Evolutionary conservation across 2,888 invertebrate genomes (phyloP).

Genomic region (Suillia variegata): DNA sequence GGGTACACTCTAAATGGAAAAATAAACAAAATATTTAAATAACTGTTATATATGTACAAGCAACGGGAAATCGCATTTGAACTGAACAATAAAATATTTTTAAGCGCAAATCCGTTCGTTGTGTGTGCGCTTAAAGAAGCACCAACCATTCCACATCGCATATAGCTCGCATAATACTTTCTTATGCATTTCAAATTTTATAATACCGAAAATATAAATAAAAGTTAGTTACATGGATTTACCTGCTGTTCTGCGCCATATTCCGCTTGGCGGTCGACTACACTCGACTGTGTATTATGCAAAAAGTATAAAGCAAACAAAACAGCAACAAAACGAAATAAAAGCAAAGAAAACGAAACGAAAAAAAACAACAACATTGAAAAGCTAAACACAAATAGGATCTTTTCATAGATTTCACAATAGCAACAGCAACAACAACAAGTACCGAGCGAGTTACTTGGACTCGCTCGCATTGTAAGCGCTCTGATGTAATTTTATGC

Average conservation of each 20-base stretch:
- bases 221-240: neutral
- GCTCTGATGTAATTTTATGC: neutral
- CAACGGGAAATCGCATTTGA: no score
- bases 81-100: no score
- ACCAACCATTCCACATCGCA: no score
- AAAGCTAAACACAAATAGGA: no score
- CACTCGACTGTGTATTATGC: neutral
- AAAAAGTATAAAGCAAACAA: neutral
- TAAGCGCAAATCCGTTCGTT: no score
- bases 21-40: no score
- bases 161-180: no score
- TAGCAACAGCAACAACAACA: neutral
- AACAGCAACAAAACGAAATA: neutral
- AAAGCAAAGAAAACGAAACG: neutral
- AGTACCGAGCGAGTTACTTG: no score
- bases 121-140: neutral
- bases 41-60: no score
- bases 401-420: neutral
- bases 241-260: neutral
- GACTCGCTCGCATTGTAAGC: neutral
- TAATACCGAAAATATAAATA: neutral
- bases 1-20: no score
- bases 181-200: neutral
- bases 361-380: no score
- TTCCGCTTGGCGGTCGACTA: neutral